These are phyloP conservation scores for Phyllotis vaccarum DNA, from an alignment of 2,797 vertebrate species.

Conservation along the genomic window DNA sequence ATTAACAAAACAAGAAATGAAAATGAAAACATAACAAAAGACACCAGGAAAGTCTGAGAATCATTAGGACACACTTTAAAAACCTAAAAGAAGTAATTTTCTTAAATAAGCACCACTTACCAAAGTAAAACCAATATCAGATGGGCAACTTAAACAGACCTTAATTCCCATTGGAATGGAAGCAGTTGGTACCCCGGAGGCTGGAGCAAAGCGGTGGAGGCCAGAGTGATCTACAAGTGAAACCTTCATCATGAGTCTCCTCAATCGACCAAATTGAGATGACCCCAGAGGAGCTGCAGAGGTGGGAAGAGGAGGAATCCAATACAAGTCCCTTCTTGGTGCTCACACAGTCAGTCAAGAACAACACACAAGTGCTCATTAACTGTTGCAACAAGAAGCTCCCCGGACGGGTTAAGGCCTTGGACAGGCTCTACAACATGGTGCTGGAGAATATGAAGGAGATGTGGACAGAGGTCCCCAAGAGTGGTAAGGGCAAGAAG, in stretches of 20 bases:
- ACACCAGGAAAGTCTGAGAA: no score
- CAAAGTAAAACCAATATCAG: no score
- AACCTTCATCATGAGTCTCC: slow-evolving; percentile 94
- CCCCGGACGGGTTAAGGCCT: slow-evolving; percentile 96
- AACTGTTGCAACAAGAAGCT: slow-evolving; percentile 99
- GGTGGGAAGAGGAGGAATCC: slow-evolving; percentile 97
- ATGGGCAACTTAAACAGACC: no score
- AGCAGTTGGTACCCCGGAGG: no score
- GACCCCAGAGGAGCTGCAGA: slow-evolving; percentile 97
- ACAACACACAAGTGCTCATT: slow-evolving; percentile 98
- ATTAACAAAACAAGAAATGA: no score
- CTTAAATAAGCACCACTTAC: no score
- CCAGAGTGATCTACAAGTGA: no score
- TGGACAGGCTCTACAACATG: slow-evolving; percentile 95
- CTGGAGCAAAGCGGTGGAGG: no score
- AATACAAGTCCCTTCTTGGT: slow-evolving; percentile 96
- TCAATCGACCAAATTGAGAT: slow-evolving; percentile 98
- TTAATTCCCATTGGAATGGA: no score
- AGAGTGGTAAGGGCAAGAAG: slow-evolving; percentile 96
- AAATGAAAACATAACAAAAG: no score
- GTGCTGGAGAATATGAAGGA: slow-evolving; percentile 97
- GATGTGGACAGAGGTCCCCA: slow-evolving; percentile 96
- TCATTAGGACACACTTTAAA: no score
- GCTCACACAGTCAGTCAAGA: slow-evolving; percentile 97
- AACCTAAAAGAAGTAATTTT: no score